Conservation (phyloP, 92 coral and sea anemone species). For the Meandrina meandrites region DNA sequence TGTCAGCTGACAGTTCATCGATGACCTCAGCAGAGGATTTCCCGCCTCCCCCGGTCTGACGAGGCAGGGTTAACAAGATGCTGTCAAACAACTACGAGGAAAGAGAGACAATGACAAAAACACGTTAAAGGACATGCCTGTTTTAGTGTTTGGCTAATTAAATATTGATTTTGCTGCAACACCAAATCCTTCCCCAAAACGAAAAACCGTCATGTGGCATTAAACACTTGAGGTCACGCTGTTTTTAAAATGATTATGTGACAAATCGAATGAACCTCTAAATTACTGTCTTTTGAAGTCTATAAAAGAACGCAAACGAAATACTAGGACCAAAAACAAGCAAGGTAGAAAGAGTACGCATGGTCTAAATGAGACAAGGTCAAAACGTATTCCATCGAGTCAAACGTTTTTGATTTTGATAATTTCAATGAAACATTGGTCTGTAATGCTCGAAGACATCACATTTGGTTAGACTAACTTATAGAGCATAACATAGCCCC, state of each 20-base stretch:
- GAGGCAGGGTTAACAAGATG: conserved; percentile 94
- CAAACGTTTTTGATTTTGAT: not conserved
- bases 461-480: not conserved
- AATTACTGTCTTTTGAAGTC: too few species aligned
- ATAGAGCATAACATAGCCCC: not conserved
- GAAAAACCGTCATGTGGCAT: not conserved
- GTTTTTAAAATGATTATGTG: not conserved
- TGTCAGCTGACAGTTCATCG: conserved; percentile 94
- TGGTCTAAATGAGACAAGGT: not conserved
- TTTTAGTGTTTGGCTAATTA: not conserved
- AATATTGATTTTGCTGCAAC: not conserved
- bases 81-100: conserved; percentile 79
- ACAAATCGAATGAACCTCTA: too few species aligned
- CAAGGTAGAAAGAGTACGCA: not conserved
- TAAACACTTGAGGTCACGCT: not conserved
- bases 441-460: not conserved
- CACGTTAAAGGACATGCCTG: not conserved
- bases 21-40: conserved; percentile 98
- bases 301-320: too few species aligned
- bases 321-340: not conserved
- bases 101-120: not conserved
- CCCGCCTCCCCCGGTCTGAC: conserved; percentile 98
- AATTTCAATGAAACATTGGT: not conserved
- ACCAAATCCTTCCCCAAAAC: too few species aligned
- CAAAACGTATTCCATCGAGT: not conserved